Conservation (phyloP, 2,113 vertebrate species). For the Odocoileus virginianus region DNA sequence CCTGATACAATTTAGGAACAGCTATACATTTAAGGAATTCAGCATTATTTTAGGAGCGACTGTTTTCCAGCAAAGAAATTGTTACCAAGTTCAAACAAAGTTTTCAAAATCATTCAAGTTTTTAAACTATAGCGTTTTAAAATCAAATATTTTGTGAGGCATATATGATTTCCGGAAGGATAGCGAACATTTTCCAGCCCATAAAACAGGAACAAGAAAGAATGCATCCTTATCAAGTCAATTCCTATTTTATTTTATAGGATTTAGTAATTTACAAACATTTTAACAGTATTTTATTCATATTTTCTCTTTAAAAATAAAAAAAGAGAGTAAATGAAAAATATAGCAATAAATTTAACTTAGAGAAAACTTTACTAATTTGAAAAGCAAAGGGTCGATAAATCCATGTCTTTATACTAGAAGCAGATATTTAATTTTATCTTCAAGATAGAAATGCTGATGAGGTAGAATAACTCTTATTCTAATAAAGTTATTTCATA, state of each 20-base stretch:
- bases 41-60: not conserved
- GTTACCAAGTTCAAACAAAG: not conserved
- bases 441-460: not conserved
- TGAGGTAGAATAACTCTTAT: not conserved
- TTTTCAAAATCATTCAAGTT: not conserved
- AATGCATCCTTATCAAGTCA: not conserved
- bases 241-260: not conserved
- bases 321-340: not conserved
- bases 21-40: not conserved
- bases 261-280: not conserved
- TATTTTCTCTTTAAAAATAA: not conserved
- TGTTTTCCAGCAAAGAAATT: not conserved
- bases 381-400: not conserved
- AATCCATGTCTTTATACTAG: not conserved
- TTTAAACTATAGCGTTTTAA: not conserved
- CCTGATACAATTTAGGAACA: not conserved
- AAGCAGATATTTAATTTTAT: not conserved
- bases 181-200: not conserved
- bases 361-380: not conserved
- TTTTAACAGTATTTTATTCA: not conserved
- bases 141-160: not conserved
- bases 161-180: not conserved
- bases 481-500: conserved; percentile 1
- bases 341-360: not conserved
- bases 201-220: not conserved